A percentile compares a stretch with the other conserved stretches of the same genome.
phyloP scores from a whole-genome alignment of 2,113 vertebrate species.

The Sula dactylatra region DNA sequence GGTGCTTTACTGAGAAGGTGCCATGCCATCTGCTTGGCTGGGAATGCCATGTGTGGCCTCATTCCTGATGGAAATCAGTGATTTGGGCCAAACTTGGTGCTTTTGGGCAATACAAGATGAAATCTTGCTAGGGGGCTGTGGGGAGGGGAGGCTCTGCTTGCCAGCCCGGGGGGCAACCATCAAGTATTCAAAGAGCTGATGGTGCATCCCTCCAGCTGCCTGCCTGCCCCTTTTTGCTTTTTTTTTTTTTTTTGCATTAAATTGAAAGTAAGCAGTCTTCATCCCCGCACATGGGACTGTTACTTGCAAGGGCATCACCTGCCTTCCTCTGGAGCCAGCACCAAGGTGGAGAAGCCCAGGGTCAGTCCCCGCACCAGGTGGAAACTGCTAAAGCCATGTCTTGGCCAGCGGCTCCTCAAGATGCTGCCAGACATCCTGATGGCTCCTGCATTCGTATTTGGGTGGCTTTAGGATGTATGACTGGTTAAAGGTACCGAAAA shows the following conservation, averaged over 20 bases:
- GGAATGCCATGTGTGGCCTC: not conserved
- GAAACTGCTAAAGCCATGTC: not conserved
- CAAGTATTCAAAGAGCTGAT: not conserved
- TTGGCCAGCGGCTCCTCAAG: not conserved
- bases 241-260: not conserved
- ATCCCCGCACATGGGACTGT: accelerated
- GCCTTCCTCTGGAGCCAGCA: not conserved
- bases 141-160: not conserved
- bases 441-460: not conserved
- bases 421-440: accelerated
- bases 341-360: not conserved
- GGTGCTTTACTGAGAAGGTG: not conserved
- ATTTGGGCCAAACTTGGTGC: not conserved
- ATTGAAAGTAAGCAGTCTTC: not conserved
- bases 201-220: not conserved
- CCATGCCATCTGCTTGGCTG: not conserved
- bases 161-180: not conserved
- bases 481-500: not conserved
- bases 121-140: not conserved
- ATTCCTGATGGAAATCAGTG: not conserved
- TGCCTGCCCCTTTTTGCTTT: not conserved
- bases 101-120: not conserved
- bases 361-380: not conserved
- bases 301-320: not conserved
- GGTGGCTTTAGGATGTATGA: not conserved